phyloP scores from a whole-genome alignment of 1,140 invertebrate species.

The Melipona quadrifasciata region DNA sequence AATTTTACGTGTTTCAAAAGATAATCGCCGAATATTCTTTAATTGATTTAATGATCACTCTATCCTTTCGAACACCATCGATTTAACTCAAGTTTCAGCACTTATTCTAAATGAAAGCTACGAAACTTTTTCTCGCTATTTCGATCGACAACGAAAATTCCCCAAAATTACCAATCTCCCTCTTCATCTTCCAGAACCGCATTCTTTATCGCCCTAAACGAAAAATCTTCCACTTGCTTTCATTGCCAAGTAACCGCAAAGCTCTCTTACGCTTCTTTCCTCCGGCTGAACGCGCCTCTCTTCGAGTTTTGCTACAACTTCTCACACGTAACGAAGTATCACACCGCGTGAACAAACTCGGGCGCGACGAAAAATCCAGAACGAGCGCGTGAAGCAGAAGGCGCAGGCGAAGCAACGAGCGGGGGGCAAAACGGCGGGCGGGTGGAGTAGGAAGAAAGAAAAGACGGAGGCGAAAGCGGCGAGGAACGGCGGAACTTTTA shows the following conservation, averaged over 20 bases:
- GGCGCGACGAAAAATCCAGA: neutral
- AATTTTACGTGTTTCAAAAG: no score
- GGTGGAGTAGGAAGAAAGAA: neutral
- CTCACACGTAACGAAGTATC: neutral
- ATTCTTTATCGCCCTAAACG: neutral
- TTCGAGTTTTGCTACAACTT: neutral
- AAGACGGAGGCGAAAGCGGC: neutral
- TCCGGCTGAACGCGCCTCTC: no score
- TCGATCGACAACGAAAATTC: neutral
- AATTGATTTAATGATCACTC: no score
- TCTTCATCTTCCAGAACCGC: neutral
- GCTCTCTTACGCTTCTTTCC: neutral
- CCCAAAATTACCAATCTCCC: neutral
- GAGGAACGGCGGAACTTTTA: slow-evolving; percentile 57
- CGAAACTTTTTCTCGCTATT: neutral
- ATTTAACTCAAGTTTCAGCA: no score
- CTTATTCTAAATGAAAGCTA: neutral
- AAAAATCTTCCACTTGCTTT: neutral
- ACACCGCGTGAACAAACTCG: neutral
- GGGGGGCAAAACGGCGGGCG: neutral
- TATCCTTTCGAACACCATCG: no score
- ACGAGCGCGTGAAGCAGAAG: neutral
- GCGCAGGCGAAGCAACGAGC: no score
- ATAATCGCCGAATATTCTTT: no score
- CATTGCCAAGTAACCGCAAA: neutral